Conservation (phyloP, 2,888 invertebrate genomes). For the Auanema sp. region DNA sequence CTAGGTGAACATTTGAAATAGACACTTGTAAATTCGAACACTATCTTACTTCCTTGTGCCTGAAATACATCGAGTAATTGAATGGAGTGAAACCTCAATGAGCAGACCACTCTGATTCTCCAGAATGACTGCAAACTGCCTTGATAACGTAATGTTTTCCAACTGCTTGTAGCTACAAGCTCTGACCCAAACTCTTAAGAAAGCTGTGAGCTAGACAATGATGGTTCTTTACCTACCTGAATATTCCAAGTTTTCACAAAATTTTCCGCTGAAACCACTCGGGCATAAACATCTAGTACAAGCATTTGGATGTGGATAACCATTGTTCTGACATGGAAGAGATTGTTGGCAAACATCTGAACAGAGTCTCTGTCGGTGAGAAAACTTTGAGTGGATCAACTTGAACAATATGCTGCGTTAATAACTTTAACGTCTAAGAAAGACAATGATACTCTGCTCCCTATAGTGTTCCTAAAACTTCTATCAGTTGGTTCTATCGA, state of each 20-base stretch:
- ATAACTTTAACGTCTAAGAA: slow-evolving; percentile 45
- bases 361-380: too few species aligned
- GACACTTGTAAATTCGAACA: slow-evolving; percentile 30
- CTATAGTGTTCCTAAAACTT: slow-evolving; percentile 42
- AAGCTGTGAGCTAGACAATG: neutral
- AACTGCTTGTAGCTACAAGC: too few species aligned
- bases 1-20: slow-evolving; percentile 35
- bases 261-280: slow-evolving; percentile 51
- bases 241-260: slow-evolving; percentile 48
- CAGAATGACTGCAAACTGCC: neutral
- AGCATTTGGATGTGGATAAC: slow-evolving; percentile 60
- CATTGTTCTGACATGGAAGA: slow-evolving; percentile 54
- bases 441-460: slow-evolving; percentile 40
- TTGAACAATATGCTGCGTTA: slow-evolving; percentile 41
- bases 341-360: slow-evolving; percentile 32
- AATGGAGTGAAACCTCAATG: neutral
- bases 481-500: slow-evolving; percentile 40
- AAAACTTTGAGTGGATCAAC: too few species aligned
- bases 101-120: neutral
- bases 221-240: slow-evolving; percentile 22
- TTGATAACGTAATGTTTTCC: too few species aligned
- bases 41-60: slow-evolving; percentile 24
- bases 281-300: slow-evolving; percentile 58
- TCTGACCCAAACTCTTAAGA: neutral
- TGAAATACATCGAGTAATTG: slow-evolving; percentile 11